phyloP scores from a whole-genome alignment of 1,140 invertebrate species.

The Drosophila albomicans region DNA sequence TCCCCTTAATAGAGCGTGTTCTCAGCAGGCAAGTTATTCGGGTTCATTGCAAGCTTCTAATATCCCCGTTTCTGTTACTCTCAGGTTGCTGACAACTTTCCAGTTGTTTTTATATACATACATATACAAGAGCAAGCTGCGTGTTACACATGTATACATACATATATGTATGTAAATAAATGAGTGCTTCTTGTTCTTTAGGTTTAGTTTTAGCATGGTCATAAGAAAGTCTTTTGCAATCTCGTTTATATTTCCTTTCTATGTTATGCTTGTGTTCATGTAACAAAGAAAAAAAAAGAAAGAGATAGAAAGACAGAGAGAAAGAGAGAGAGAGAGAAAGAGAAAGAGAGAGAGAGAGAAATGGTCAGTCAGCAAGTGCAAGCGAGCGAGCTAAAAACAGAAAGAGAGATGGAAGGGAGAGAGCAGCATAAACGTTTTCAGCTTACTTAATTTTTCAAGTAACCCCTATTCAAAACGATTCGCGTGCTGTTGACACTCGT shows the following conservation, averaged over 20 bases:
- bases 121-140: not conserved
- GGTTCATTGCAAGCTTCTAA: conserved; percentile 1
- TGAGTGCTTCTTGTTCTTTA: conserved; percentile 3
- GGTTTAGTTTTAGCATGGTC: too few species aligned
- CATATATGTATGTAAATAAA: conserved; percentile 5
- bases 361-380: not conserved
- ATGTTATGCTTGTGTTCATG: not conserved
- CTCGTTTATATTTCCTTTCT: conserved; percentile 3
- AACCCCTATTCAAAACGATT: conserved; percentile 57
- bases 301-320: not conserved
- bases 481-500: conserved; percentile 27
- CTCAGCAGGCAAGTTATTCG: not conserved
- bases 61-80: not conserved
- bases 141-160: not conserved
- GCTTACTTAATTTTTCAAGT: conserved; percentile 62
- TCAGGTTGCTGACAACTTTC: not conserved
- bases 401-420: conserved; percentile 16
- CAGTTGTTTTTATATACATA: conserved; percentile 7
- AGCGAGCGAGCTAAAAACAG: not conserved
- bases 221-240: conserved; percentile 8
- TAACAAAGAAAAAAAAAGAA: not conserved
- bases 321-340: not conserved
- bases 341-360: not conserved
- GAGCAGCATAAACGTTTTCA: conserved; percentile 41
- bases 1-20: not conserved